Percentiles rank a stretch among this genome's conserved stretches.
Conservation (phyloP, 2,113 vertebrate genomes). For the Proteles cristata region DNA sequence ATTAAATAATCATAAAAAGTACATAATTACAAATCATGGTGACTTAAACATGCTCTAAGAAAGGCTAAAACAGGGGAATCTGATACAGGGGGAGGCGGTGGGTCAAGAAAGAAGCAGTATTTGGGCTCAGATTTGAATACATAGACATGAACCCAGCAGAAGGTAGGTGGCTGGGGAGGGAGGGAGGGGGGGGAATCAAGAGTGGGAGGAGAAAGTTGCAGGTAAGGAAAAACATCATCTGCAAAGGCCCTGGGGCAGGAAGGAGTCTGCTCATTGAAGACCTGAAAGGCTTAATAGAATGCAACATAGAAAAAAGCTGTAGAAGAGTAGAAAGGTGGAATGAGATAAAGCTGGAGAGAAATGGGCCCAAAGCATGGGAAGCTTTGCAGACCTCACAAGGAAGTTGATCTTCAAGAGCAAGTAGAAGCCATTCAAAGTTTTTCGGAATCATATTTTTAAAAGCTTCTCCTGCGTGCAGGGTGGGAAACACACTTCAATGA, state of each 20-base stretch:
- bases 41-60: neutral
- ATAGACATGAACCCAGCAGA: neutral
- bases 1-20: slow-evolving; percentile 1
- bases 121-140: neutral
- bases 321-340: neutral
- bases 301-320: neutral
- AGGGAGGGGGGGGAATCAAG: neutral
- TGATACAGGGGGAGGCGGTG: neutral
- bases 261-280: neutral
- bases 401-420: neutral
- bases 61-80: neutral
- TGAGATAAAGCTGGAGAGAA: neutral
- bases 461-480: neutral
- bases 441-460: neutral
- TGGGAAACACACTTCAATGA: neutral
- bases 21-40: neutral
- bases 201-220: neutral
- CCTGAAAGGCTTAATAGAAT: neutral
- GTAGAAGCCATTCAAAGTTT: neutral
- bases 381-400: neutral
- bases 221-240: neutral
- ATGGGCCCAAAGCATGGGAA: neutral
- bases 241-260: neutral
- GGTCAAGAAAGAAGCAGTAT: neutral
- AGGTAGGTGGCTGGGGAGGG: neutral